Evolutionary conservation across 2,113 vertebrate genomes (phyloP), one percentile per base, ranked within the genome.

Genomic region (Percina caprodes): DNA sequence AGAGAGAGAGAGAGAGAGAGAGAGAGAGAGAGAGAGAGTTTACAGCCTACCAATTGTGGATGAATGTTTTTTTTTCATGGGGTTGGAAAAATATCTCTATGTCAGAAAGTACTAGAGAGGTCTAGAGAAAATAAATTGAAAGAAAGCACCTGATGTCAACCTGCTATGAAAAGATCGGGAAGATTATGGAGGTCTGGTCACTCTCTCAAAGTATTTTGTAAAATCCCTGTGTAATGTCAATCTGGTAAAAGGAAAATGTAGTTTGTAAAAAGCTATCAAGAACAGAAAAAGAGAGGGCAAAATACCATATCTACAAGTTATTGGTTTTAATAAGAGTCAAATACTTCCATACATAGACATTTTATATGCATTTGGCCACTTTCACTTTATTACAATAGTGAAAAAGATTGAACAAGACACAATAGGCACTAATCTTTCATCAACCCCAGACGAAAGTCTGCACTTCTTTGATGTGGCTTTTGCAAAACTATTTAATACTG

Each of bases 381-480:
- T 69, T 84, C 46, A 60, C 49, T 70, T 59, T 30, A 82, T 72
- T 81, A 65, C 26, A 69, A 73, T 54, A 74, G 66, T 70, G 45
- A 70, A 70, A 82, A 79, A 1, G 10, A 75, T 21, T 69, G 67
- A 35, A 73, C n/a, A 76, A 1, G 45, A 74, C 3, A 58, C 63
- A 77, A 78, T 70, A 79, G 49, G 79, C 16, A 1, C 19, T n/a
- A 26, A 80, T 49, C 52, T 58, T 55, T 78, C 75, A 69, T 63
- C 24, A 71, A 56, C 15, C 61, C 18, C 15, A 45, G 21, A 46
- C 61, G 4, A 65, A 45, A 45, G 14, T 46, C 16, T 15, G 6
- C 5, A 24, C n/a, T 2, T 74, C 14, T 87, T 70, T 87, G 39
- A 84, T 83, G 76, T 86, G 71, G 80, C 21, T 71, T 30, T 73